Base-by-base conservation (phyloP, 2,797 vertebrate species). In the Distichodus sexfasciatus region DNA sequence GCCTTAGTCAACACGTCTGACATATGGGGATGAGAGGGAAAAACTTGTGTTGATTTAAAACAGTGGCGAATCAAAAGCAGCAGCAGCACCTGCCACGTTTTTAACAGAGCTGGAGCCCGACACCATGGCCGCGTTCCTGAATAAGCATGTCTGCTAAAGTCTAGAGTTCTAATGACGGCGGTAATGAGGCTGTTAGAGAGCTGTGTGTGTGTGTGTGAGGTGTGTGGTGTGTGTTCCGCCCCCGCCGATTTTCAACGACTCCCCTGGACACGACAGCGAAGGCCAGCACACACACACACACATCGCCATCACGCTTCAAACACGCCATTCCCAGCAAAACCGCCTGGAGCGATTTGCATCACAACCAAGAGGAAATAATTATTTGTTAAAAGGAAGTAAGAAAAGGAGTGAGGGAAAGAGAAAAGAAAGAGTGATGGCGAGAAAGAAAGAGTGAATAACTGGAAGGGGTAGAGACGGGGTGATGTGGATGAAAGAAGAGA, bases 281-380 rank as follows among this genome's bases (percentile, higher is more conserved):
- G 7, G 68, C 71, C 60, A 76, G 76, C 41, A 47, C 41, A 47
- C 57, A 66, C 35, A 48, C 29, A n/a, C 43, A 23, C 46, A 24
- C 48, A 10, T 21, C 33, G 47, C 51, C n/a, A n/a, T 68, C 73
- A 73, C 82, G n/a, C 87, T 90, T 88, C 87, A 81, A 86, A 85
- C 79, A 84, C 75, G 73, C 43, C 72, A 84, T 89, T 90, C 88
- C 86, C 87, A 88, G 79, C 85, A 79, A 91, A 89, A 81, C 69
- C 5, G 88, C 83, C 85, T 87, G 88, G 89, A 90, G 75, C 76
- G 74, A 76, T 83, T 77, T 75, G 66, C 83, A 88, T 81, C 83
- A 86, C 81, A 12, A 83, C 86, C 76, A 81, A 78, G 85, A 76
- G 83, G 88, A 88, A 88, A 89, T 87, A 44, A 88, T 88, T 84